These are phyloP conservation scores for Lathronympha strigana DNA, from an alignment of 2,888 invertebrate genomes.

Conservation along the genomic window DNA sequence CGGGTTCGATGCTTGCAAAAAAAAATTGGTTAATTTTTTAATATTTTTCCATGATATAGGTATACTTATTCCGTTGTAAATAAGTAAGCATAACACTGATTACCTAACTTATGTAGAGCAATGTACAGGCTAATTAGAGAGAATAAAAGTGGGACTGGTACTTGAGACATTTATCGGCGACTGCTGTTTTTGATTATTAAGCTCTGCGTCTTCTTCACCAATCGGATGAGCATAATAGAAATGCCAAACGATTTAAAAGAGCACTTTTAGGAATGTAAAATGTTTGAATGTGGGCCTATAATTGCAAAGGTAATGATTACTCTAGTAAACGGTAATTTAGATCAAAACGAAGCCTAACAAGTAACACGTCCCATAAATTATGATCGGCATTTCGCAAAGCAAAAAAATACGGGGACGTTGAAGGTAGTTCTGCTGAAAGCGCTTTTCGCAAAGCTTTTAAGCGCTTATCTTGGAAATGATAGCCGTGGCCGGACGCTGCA, in stretches of 20 bases:
- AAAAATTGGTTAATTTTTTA: no score
- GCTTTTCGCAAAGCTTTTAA: constrained; percentile 81
- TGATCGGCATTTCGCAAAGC: constrained; percentile 57
- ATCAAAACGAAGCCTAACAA: constrained; percentile 54
- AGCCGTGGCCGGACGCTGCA: constrained; percentile 80
- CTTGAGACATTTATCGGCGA: no score
- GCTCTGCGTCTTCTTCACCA: no score
- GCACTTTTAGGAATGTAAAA: not conserved
- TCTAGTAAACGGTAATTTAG: constrained; percentile 50
- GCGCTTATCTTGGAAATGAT: constrained; percentile 84
- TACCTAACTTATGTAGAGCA: no score
- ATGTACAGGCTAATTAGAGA: no score
- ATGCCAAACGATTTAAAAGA: not conserved
- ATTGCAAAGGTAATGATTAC: constrained; percentile 8
- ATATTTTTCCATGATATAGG: no score
- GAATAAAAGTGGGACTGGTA: no score
- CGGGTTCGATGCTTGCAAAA: no score
- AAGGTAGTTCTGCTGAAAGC: constrained; percentile 75
- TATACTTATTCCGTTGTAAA: no score
- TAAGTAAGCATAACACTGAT: no score
- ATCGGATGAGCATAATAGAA: no score
- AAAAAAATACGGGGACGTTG: constrained; percentile 70
- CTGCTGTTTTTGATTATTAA: no score
- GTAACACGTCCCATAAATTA: constrained; percentile 58
- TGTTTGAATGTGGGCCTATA: constrained; percentile 2